Percentiles rank a stretch among this genome's conserved stretches.
These are phyloP conservation scores for Drosophila affinis DNA, from an alignment of 2,888 invertebrate species.

Conservation along the genomic window DNA sequence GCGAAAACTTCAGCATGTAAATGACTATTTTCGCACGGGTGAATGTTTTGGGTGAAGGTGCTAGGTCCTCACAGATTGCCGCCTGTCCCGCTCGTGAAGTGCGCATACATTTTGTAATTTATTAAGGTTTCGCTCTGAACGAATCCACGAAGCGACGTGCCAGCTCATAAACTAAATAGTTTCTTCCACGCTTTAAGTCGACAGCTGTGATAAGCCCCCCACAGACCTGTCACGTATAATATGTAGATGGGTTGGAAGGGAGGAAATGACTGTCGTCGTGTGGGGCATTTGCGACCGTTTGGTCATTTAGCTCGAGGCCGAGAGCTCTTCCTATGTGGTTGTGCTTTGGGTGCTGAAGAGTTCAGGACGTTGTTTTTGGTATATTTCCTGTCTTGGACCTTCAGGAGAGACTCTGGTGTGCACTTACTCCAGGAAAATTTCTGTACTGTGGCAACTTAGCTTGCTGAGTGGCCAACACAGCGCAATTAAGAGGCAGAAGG, in stretches of 20 bases:
- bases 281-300: conserved; percentile 5
- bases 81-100: conserved; percentile 18
- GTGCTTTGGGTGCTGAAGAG: not conserved
- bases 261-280: conserved; percentile 10
- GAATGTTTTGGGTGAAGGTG: conserved; percentile 11
- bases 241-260: not conserved
- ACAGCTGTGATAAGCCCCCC: conserved; percentile 18
- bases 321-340: not conserved
- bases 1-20: conserved; percentile 71
- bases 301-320: not conserved
- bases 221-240: not conserved
- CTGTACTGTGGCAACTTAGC: not conserved
- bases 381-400: not conserved
- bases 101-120: conserved; percentile 50
- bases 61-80: conserved; percentile 3
- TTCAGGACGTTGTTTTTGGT: not conserved
- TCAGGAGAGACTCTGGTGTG: too few relatives aligned
- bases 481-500: conserved; percentile 51
- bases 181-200: conserved; percentile 1
- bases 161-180: conserved; percentile 23
- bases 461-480: not conserved
- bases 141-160: conserved; percentile 9
- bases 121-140: conserved; percentile 42
- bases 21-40: conserved; percentile 61
- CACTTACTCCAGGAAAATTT: too few relatives aligned